Conservation (phyloP, 2,888 invertebrate species). For the Drosophila mimetica region DNA sequence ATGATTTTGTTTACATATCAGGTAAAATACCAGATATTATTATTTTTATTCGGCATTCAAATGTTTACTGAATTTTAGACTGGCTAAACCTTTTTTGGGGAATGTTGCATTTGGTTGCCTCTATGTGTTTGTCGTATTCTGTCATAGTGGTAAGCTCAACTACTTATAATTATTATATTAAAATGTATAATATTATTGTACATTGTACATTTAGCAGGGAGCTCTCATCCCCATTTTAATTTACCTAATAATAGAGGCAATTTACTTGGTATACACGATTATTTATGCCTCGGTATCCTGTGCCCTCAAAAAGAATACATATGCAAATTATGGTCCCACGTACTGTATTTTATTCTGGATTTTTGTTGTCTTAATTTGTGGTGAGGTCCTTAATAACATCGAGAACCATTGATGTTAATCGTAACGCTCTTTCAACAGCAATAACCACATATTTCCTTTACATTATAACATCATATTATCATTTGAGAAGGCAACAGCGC, state of each 20-base stretch:
- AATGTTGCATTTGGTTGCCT: slow-evolving; percentile 4
- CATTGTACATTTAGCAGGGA: not conserved
- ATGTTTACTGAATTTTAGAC: no score
- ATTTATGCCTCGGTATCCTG: not conserved
- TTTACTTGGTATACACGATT: not conserved
- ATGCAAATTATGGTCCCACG: not conserved
- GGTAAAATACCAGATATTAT: slow-evolving; percentile 1
- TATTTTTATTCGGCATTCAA: no score
- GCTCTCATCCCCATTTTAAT: not conserved
- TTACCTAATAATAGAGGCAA: not conserved
- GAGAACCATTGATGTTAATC: not conserved
- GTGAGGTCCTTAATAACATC: not conserved
- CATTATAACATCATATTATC: slow-evolving; percentile 2
- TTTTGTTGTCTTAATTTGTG: not conserved
- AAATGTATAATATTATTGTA: no score
- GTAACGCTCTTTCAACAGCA: not conserved
- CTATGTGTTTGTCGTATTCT: slow-evolving; percentile 6
- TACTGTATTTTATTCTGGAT: slow-evolving; percentile 2
- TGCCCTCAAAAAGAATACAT: not conserved
- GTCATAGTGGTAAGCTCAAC: slow-evolving; percentile 13
- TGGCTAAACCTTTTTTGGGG: slow-evolving; percentile 18
- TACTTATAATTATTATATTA: no score
- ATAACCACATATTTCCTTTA: slow-evolving; percentile 1
- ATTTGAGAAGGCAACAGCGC: not conserved
- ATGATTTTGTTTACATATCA: not conserved